Conservation (phyloP, 1,140 invertebrate genomes). For the Drosophila chauvacae region DNA sequence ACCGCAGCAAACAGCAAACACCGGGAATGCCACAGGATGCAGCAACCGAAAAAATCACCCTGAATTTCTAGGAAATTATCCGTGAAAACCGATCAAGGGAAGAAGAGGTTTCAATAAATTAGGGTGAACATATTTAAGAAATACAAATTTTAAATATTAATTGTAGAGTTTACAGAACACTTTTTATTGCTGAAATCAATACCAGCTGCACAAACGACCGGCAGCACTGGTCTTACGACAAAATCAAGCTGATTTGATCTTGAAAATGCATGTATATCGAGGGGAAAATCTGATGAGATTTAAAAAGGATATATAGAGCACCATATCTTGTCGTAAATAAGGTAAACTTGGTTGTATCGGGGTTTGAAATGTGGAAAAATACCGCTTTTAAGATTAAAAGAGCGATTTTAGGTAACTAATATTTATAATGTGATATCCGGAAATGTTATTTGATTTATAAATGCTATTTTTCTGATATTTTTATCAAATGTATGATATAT, state of each 20-base stretch:
- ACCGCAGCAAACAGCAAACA: slow-evolving; percentile 27
- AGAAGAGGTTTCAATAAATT: neutral
- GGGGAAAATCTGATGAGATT: neutral
- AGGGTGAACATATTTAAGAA: neutral
- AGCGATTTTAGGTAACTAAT: neutral
- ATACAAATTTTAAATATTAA: too few species aligned
- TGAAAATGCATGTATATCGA: too few species aligned
- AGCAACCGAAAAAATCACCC: neutral
- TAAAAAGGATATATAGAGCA: neutral
- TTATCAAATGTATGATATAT: too few species aligned
- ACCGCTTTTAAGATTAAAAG: neutral
- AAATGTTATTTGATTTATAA: neutral
- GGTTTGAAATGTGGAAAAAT: neutral
- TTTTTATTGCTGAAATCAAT: too few species aligned
- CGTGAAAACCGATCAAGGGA: neutral
- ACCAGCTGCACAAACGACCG: too few species aligned
- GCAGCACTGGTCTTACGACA: too few species aligned
- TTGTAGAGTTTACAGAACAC: too few species aligned
- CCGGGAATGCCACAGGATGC: slow-evolving; percentile 18
- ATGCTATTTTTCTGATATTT: too few species aligned
- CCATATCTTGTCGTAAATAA: neutral
- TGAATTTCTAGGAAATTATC: slow-evolving; percentile 1
- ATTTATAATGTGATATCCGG: neutral
- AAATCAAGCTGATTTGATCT: too few species aligned
- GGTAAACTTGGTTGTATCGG: neutral